Evolutionary conservation across 2,888 invertebrate genomes (phyloP).

Genomic region (Agrochola lota): DNA sequence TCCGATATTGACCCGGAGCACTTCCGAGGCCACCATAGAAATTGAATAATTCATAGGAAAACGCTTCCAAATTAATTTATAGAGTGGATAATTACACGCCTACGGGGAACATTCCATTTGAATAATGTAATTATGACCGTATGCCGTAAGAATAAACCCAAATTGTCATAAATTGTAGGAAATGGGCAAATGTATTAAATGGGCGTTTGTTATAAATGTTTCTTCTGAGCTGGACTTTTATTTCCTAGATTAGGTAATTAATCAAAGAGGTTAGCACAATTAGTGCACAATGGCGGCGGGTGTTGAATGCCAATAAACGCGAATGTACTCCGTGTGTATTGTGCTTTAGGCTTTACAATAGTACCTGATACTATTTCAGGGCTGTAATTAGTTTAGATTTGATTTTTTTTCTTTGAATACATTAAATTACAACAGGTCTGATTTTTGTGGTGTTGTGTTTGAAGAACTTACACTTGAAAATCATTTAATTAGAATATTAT

Average conservation of each 20-base stretch:
- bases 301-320: constrained; percentile 48
- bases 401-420: too few species aligned
- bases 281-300: constrained; percentile 56
- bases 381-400: not conserved
- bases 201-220: constrained; percentile 56
- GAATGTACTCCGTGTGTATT: constrained; percentile 23
- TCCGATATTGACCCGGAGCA: constrained; percentile 48
- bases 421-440: not conserved
- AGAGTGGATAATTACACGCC: constrained; percentile 63
- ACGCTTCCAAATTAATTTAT: constrained; percentile 64
- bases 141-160: constrained; percentile 56
- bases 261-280: constrained; percentile 60
- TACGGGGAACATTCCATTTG: constrained; percentile 54
- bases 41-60: constrained; percentile 64
- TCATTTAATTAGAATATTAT: not conserved
- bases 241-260: constrained; percentile 62
- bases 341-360: not conserved
- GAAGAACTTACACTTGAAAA: not conserved
- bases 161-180: constrained; percentile 64
- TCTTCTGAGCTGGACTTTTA: constrained; percentile 57
- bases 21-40: constrained; percentile 32
- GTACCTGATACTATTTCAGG: constrained; percentile 2
- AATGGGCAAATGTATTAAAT: constrained; percentile 61
- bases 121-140: constrained; percentile 65
- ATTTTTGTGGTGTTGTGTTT: not conserved